phyloP scores from a whole-genome alignment of 2,888 invertebrate genomes.

The Vanessa cardui region DNA sequence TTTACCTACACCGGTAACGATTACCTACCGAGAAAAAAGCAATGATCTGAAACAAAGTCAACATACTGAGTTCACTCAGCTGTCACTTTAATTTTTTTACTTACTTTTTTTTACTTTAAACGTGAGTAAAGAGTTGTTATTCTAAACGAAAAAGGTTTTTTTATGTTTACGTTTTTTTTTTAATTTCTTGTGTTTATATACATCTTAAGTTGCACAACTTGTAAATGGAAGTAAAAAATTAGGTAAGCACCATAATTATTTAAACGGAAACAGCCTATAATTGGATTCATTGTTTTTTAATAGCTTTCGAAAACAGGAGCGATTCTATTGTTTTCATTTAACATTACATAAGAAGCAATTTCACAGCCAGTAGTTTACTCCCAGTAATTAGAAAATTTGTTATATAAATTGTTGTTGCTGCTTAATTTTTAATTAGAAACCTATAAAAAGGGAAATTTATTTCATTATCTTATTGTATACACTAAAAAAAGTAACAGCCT shows the following conservation, averaged over 20 bases:
- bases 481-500: no score
- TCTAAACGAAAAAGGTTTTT: no score
- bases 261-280: conserved; percentile 44
- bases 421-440: background rate
- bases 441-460: background rate
- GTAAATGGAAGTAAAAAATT: conserved; percentile 53
- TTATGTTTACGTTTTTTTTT: no score
- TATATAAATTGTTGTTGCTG: background rate
- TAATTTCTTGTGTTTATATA: background rate
- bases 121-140: no score
- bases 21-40: no score
- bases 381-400: background rate
- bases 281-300: conserved; percentile 42
- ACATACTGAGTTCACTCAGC: no score
- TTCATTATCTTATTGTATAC: no score
- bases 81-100: no score
- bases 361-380: conserved; percentile 2
- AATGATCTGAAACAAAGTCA: no score
- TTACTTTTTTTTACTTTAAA: no score
- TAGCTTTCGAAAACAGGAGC: conserved; percentile 16
- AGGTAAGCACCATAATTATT: conserved; percentile 48
- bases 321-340: background rate
- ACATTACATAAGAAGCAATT: conserved; percentile 7
- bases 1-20: no score
- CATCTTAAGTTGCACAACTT: conserved; percentile 38